Evolutionary conservation across 2,113 vertebrate species (phyloP), one percentile per base, ranked within the genome.

Genomic region (Heterocephalus glaber): DNA sequence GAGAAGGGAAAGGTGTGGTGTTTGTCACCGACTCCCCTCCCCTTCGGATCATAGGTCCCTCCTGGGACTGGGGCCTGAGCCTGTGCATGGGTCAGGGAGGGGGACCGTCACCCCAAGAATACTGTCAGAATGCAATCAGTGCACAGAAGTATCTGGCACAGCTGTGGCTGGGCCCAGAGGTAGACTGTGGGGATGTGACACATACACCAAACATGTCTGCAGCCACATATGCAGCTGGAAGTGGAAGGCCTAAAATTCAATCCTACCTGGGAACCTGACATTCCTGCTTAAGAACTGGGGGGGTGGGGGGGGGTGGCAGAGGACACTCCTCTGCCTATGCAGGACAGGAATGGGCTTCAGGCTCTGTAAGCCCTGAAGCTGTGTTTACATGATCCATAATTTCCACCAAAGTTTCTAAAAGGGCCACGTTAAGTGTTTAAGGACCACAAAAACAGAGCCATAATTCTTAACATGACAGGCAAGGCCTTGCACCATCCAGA

Each of bases 11-110:
- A 26, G 44, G n/a, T 54, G 56, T 1, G 5, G 30, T 33, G 56
- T 65, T 90, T 76, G 60, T 24, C 12, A 33, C 14, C 33, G 14
- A 77, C 3, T 11, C 38, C 8, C 44, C 2, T 49, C 11, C 19
- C 24, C 5, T 16, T 26, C 4, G 60, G 84, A 33, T 38, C 3
- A n/a, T 5, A 54, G 56, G 49, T 60, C 0, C 0, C n/a, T n/a
- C n/a, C n/a, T n/a, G 35, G 58, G 20, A 49, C 35, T 80, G 49
- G 41, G 54, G 63, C 44, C 44, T 13, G 30, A 89, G 22, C 9
- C 60, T 88, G 35, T 10, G 20, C 6, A 0, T 19, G 47, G 28
- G 16, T 76, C 74, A n/a, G 22, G 16, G 7, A 76, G 5, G 14
- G 1, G 28, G 41, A 11, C 7, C 41, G 58, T 30, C 28, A 30